These are phyloP conservation scores for Bombus vancouverensis DNA, from an alignment of 1,140 invertebrate species.

Conservation along the genomic window DNA sequence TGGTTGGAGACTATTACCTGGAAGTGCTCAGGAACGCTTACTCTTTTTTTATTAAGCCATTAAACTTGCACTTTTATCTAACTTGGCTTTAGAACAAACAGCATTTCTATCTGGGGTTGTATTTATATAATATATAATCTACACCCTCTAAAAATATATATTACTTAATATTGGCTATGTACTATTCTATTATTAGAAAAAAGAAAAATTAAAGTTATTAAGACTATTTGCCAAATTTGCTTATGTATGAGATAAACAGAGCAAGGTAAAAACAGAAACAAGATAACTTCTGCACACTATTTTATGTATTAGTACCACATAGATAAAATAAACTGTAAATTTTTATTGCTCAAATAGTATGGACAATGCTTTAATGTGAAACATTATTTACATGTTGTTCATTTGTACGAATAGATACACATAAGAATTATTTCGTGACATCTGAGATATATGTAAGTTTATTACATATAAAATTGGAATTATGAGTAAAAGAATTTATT, in stretches of 20 bases:
- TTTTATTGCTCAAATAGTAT: slow-evolving; percentile 71
- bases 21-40: slow-evolving; percentile 91
- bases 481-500: slow-evolving; percentile 56
- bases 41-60: slow-evolving; percentile 91
- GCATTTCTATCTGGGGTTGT: slow-evolving; percentile 74
- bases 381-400: slow-evolving; percentile 48
- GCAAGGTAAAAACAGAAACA: slow-evolving; percentile 24
- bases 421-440: slow-evolving; percentile 25
- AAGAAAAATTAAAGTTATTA: slow-evolving; percentile 25
- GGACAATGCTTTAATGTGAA: slow-evolving; percentile 48
- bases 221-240: slow-evolving; percentile 58
- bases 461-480: slow-evolving; percentile 43
- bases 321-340: slow-evolving; percentile 55
- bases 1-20: slow-evolving; percentile 93
- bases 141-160: slow-evolving; percentile 58
- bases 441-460: slow-evolving; percentile 27
- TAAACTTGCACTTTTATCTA: slow-evolving; percentile 60
- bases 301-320: slow-evolving; percentile 59
- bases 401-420: slow-evolving; percentile 17
- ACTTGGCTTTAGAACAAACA: slow-evolving; percentile 70
- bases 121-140: slow-evolving; percentile 74
- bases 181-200: slow-evolving; percentile 51
- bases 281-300: slow-evolving; percentile 41
- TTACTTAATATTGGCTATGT: slow-evolving; percentile 59
- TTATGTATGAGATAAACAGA: slow-evolving; percentile 40